Evolutionary conservation across 2,113 vertebrate genomes (phyloP), one percentile per base, ranked within the genome.

Genomic region (Orientallactaga bullata): DNA sequence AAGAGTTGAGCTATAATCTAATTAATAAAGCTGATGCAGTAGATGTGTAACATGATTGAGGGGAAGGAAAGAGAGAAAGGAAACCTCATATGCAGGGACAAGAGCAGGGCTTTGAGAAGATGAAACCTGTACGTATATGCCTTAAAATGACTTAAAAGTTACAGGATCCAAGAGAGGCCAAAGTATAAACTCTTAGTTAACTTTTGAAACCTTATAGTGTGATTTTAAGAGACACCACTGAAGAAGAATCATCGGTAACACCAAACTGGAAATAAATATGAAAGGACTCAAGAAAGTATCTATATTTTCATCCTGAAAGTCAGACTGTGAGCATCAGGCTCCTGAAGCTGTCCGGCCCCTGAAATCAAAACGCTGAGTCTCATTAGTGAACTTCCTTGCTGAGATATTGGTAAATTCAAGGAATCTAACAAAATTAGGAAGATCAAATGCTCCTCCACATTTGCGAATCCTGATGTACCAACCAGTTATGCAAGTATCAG

Each of bases 41-140:
- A 37, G n/a, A 69, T 73, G 7, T 93, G 85, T 94, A 82, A 91
- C 90, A 58, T 88, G 23, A 12, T 24, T 84, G 23, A 24, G 16
- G 7, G 2, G 6, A 24, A 68, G 2, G 21, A 12, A 90, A 61
- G 13, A 71, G 61, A 68, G 81, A 94, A 89, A 66, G 63, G 12
- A 77, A 28, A 2, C 74, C 0, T 47, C 74, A n/a, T 55, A 32
- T 16, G 58, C 5, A 39, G 9, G 4, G 4, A 1, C n/a, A 82
- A 61, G 83, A 32, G 69, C 15, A 47, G 30, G 20, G 15, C 15
- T 74, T 65, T 91, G 61, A 82, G 10, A 61, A 61, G 89, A 78
- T n/a, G 18, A 68, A 47, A 61, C 13, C 1, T 72, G 71, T 7
- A 47, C 42, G 6, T 1, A 20, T 61, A 24, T 69, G 5, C 3